A percentile compares a stretch with the other conserved stretches of the same genome.
Conservation (phyloP, 2,888 invertebrate genomes). For the Sinohyriopsis cumingii region DNA sequence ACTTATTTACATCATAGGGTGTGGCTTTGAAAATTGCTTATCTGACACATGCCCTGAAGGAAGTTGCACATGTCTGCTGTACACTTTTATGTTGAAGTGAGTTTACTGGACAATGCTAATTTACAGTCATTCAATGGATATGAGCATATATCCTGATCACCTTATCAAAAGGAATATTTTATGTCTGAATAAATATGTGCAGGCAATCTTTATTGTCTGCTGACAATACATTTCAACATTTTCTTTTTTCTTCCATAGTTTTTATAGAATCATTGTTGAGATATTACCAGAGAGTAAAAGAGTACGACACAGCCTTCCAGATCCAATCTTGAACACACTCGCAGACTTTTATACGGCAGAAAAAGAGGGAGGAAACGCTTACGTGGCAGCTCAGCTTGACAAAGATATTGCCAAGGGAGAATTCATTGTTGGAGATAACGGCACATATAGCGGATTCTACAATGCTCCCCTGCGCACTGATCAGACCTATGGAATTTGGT, state of each 20-base stretch:
- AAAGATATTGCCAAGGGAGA: slow-evolving; percentile 76
- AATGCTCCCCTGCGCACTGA: slow-evolving; percentile 84
- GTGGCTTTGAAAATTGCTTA: too few species aligned
- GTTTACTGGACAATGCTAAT: too few species aligned
- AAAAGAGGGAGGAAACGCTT: slow-evolving; percentile 82
- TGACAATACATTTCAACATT: not conserved
- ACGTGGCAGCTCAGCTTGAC: slow-evolving; percentile 86
- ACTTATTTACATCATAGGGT: too few species aligned
- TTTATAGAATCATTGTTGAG: slow-evolving; percentile 64
- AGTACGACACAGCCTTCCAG: slow-evolving; percentile 29
- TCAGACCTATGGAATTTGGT: slow-evolving; percentile 79
- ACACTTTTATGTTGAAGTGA: too few species aligned
- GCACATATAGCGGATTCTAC: slow-evolving; percentile 83
- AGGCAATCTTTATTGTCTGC: too few species aligned
- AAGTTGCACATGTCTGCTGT: too few species aligned
- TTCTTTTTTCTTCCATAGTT: slow-evolving; percentile 42
- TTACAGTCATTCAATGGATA: too few species aligned
- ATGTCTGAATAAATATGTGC: too few species aligned
- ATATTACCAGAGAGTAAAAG: slow-evolving; percentile 19
- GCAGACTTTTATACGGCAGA: slow-evolving; percentile 79
- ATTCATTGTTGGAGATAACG: slow-evolving; percentile 86
- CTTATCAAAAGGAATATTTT: too few species aligned
- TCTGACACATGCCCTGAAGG: too few species aligned
- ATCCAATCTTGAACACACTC: slow-evolving; percentile 77
- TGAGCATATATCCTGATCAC: too few species aligned